Base-by-base conservation (phyloP, 2,113 vertebrate species). In the Amblyornis subalaris region DNA sequence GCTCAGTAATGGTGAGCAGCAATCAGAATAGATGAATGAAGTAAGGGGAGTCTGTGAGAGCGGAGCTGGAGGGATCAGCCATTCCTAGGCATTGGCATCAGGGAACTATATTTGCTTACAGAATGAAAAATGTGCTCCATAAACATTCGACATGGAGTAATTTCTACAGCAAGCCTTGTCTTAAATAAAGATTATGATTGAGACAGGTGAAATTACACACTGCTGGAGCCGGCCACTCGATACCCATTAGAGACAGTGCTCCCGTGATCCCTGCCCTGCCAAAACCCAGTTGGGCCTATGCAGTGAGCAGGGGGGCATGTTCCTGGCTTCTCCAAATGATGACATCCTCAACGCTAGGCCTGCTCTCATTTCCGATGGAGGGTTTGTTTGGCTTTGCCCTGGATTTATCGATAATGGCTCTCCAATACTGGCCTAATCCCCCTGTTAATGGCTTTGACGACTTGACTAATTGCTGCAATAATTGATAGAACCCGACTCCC, bases 391-490 rank as follows among this genome's bases (percentile, higher is more conserved):
- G 84, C 38, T 82, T 35, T 25, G 13, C 64, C 81, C 69, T 53
- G 47, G 82, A 96, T 97, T 93, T 94, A 96, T 97, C 95, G 73
- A 89, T 95, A 94, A 97, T 31, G 60, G 80, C 96, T 82, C 79
- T 96, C 97, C 97, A 96, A 97, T 98, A 98, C 97, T 76, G 96
- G 91, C 89, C 91, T 90, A 96, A 97, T 96, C 85, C 97, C 96
- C 97, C 95, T 61, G 85, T 96, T 97, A 95, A 97, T 95, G 95
- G 77, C 97, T 94, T 73, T 94, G 96, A 96, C 93, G 96, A 98
- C 97, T 98, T 98, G 98, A 98, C 98, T 99, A 99, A 99, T 99
- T 98, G 98, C 98, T 82, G 96, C 97, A 98, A 99, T 98, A 98
- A 99, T 99, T 98, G 98, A 99, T 98, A 98, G 98, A 98, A 97